A percentile compares a stretch with the other conserved stretches of the same genome.
Evolutionary conservation across 2,113 vertebrate species (phyloP).

Genomic region (Edolisoma coerulescens): DNA sequence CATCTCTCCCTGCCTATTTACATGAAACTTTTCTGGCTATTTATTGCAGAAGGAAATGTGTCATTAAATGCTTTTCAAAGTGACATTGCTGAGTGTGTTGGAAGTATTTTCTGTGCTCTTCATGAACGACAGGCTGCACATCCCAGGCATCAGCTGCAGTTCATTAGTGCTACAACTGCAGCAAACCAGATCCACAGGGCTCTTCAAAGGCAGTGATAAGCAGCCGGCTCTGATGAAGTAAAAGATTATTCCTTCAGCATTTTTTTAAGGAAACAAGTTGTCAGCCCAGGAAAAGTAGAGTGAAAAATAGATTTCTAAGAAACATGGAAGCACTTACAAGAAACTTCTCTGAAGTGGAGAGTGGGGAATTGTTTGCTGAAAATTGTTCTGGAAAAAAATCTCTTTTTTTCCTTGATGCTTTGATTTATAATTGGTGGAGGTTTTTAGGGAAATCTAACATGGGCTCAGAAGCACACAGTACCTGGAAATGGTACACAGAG

Average conservation of each 20-base stretch:
- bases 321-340: background rate
- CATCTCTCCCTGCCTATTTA: background rate
- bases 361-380: background rate
- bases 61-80: slow-evolving; percentile 19
- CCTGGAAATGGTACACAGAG: background rate
- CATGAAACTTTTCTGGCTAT: background rate
- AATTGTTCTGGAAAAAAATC: background rate
- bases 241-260: background rate
- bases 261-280: background rate
- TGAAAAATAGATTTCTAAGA: background rate
- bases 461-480: background rate
- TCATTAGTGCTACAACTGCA: background rate
- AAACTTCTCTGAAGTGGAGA: background rate
- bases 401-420: background rate
- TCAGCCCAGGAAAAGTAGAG: background rate
- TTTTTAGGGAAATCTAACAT: background rate
- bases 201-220: background rate
- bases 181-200: background rate
- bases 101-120: background rate
- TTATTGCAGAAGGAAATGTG: background rate
- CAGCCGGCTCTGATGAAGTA: background rate
- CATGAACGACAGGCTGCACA: background rate
- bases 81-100: background rate
- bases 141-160: background rate
- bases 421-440: background rate